Evolutionary conservation across 2,113 vertebrate species (phyloP).

Genomic region (Callaeas wilsoni): DNA sequence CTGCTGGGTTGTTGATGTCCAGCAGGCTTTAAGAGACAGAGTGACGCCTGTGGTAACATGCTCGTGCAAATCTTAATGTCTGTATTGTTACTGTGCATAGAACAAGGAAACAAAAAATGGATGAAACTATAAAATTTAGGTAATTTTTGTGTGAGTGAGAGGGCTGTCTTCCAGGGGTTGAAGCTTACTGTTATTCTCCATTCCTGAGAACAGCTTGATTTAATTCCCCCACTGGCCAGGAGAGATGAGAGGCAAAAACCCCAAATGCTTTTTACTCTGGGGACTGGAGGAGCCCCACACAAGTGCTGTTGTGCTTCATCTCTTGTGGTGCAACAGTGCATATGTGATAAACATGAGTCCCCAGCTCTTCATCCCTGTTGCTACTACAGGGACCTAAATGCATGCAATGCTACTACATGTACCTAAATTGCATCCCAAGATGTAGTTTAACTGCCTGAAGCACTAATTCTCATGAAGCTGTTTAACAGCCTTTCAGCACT

Average conservation of each 20-base stretch:
- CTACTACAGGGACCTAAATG: too few relatives aligned
- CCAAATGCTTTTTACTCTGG: background rate
- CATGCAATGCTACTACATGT: too few relatives aligned
- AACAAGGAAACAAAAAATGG: background rate
- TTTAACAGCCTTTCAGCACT: background rate
- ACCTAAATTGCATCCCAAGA: background rate
- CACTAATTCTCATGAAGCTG: background rate
- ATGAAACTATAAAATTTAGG: background rate
- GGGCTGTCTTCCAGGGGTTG: background rate
- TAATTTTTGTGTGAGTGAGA: background rate
- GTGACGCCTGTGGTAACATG: background rate
- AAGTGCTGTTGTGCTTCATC: background rate
- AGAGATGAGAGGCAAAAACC: background rate
- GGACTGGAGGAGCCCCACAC: background rate
- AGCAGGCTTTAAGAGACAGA: background rate
- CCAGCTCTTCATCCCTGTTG: background rate
- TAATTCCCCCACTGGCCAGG: background rate
- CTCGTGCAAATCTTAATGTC: background rate
- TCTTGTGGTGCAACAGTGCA: background rate
- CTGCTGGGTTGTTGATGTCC: constrained; percentile 13
- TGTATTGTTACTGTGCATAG: background rate
- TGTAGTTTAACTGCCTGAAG: background rate
- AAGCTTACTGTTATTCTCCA: background rate
- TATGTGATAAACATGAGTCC: background rate
- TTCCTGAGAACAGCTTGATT: background rate